Evolutionary conservation across 2,797 vertebrate species (phyloP), one percentile per base, ranked within the genome.

Genomic region (Philypnodon macrostomus): DNA sequence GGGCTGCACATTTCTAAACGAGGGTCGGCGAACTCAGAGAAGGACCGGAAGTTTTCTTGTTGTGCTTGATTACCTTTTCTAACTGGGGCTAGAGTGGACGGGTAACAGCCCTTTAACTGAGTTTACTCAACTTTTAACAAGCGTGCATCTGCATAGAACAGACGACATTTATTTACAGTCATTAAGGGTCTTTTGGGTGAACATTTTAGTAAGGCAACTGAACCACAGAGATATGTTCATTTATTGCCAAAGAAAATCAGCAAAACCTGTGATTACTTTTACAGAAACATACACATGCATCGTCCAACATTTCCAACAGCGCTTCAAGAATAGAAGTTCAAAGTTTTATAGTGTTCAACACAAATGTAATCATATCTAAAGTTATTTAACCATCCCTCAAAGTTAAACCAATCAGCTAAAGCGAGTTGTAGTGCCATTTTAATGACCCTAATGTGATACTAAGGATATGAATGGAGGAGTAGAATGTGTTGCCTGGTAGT

Each of bases 1-100:
- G 84, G 83, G 84, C 67, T 86, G 80, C 80, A 71, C 24, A 69
- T 79, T 72, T 82, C 44, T 80, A 58, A 75, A 86, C 87, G 78
- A 87, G 81, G 80, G 58, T 47, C 48, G 73, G 80, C 88, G 69
- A 85, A 89, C 88, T 90, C 81, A 85, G 82, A 85, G 72, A 87
- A 85, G 81, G 88, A 90, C 63, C 81, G 87, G 89, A 89, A 92
- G 88, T 91, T 84, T 88, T 89, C 83, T 90, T 90, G 86, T 92
- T 89, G 86, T 89, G 88, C 76, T 83, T 83, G 76, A 85, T 80
- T 83, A 81, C 74, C 73, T 61, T 37, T 59, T 53, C 75, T 74
- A 74, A 81, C 74, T 70, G 67, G 62, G 53, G 59, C 56, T 73
- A 70, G 67, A 83, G 76, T 66, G 73, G 70, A 66, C 48, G 80